Evolutionary conservation across 1,140 invertebrate species (phyloP).

Genomic region (Microplitis mediator): DNA sequence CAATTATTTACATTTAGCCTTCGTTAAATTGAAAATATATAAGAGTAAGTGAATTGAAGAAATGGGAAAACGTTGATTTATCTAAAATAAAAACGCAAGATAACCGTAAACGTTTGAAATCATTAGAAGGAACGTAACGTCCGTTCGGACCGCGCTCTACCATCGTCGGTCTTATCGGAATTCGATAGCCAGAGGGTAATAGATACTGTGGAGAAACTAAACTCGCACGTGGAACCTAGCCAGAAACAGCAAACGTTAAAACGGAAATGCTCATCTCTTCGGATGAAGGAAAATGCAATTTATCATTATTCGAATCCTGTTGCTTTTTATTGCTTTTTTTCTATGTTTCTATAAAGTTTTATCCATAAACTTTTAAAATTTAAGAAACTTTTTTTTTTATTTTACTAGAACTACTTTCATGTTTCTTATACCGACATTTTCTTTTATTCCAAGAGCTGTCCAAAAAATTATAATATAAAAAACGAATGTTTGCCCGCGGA

Average conservation of each 20-base stretch:
- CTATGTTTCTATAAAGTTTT: not conserved
- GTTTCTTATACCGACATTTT: not conserved
- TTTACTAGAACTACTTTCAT: constrained; percentile 35
- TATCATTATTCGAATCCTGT: constrained; percentile 47
- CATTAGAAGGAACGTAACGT: constrained; percentile 44
- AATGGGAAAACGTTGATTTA: constrained; percentile 20
- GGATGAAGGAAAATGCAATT: constrained; percentile 51
- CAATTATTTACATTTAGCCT: constrained; percentile 11
- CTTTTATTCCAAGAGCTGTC: no score
- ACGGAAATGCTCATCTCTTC: constrained; percentile 47
- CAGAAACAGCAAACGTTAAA: constrained; percentile 56
- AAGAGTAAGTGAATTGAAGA: not conserved
- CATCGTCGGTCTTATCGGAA: constrained; percentile 52
- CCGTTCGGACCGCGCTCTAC: constrained; percentile 31
- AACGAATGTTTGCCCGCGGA: no score
- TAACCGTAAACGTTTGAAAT: constrained; percentile 36
- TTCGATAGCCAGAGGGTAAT: constrained; percentile 45
- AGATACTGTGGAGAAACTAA: constrained; percentile 20
- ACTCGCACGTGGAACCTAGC: constrained; percentile 50
- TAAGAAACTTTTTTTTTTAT: not conserved
- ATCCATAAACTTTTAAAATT: not conserved
- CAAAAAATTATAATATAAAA: no score
- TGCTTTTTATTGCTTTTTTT: constrained; percentile 26
- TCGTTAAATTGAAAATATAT: constrained; percentile 7
- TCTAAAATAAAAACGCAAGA: constrained; percentile 13